phyloP scores from a whole-genome alignment of 2,888 invertebrate genomes.

The Alloscopus bannaensis region DNA sequence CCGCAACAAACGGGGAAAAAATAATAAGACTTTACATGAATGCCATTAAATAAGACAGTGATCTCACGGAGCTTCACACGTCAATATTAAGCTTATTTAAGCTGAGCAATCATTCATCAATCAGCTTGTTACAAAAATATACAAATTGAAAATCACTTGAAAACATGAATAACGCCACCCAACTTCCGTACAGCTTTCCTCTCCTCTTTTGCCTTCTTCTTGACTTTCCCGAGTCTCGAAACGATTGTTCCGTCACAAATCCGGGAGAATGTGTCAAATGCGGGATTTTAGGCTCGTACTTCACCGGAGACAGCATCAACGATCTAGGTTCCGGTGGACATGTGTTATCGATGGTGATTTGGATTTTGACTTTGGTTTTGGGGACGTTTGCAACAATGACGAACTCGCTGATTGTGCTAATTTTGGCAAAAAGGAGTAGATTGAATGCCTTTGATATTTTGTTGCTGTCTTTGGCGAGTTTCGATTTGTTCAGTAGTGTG shows the following conservation, averaged over 20 bases:
- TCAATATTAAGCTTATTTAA: too few relatives aligned
- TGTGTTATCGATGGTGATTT: not conserved
- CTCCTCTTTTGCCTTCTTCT: constrained; percentile 8
- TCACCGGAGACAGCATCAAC: not conserved
- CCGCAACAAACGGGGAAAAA: too few relatives aligned
- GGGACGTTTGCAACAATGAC: not conserved
- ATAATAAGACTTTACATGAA: too few relatives aligned
- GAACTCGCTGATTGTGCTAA: not conserved
- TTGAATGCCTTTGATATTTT: not conserved
- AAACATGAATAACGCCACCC: too few relatives aligned
- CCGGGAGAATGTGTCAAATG: not conserved
- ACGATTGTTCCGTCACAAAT: not conserved
- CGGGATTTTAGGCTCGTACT: not conserved
- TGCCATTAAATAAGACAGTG: too few relatives aligned
- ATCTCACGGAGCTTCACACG: too few relatives aligned
- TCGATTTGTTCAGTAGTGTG: constrained; percentile 1
- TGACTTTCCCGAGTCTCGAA: not conserved
- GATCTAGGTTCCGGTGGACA: not conserved
- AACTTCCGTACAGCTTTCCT: too few relatives aligned
- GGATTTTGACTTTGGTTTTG: not conserved
- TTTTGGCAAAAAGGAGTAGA: not conserved
- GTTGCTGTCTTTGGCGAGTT: not conserved
- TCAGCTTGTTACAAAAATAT: too few relatives aligned
- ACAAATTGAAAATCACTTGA: too few relatives aligned
- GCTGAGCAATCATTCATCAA: too few relatives aligned